Evolutionary conservation across 2,113 vertebrate genomes (phyloP).

Genomic region (Thunnus maccoyii): DNA sequence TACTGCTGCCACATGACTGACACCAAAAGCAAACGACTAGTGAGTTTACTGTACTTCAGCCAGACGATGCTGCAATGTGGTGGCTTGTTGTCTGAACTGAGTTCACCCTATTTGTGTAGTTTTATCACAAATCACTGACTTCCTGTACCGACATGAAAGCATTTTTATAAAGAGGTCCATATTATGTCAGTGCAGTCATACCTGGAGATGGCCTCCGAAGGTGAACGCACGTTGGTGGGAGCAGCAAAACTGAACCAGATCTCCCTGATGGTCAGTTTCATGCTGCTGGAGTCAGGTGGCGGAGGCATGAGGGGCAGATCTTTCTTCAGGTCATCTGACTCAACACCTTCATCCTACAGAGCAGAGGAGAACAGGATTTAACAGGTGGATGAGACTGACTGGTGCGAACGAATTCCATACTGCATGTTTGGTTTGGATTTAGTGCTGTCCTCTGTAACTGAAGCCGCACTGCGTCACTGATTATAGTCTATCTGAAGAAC

Average conservation of each 20-base stretch:
- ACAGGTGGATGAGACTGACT: not conserved
- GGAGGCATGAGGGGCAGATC: constrained; percentile 96
- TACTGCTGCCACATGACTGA: not conserved
- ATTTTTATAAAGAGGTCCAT: not conserved
- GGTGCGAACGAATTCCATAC: too few relatives aligned
- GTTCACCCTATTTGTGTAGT: not conserved
- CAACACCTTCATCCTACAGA: constrained; percentile 96
- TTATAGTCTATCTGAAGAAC: too few relatives aligned
- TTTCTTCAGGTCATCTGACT: constrained; percentile 98
- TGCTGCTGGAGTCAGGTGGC: constrained; percentile 98
- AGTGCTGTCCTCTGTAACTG: not conserved
- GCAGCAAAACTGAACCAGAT: constrained; percentile 99
- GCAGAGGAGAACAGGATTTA: not conserved
- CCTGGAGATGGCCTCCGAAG: constrained; percentile 93
- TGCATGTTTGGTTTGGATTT: not conserved
- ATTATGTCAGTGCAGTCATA: constrained; percentile 54
- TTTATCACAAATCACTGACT: not conserved
- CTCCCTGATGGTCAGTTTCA: constrained; percentile 97
- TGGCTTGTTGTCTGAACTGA: too few relatives aligned
- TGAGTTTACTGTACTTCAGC: not conserved
- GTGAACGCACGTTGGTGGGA: constrained; percentile 95
- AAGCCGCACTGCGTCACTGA: not conserved
- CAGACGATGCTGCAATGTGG: not conserved
- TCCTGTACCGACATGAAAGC: not conserved
- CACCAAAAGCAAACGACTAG: not conserved